A percentile compares a stretch with the other conserved stretches of the same genome.
Evolutionary conservation across 2,888 invertebrate species (phyloP).

Genomic region (Copidosoma aretas): DNA sequence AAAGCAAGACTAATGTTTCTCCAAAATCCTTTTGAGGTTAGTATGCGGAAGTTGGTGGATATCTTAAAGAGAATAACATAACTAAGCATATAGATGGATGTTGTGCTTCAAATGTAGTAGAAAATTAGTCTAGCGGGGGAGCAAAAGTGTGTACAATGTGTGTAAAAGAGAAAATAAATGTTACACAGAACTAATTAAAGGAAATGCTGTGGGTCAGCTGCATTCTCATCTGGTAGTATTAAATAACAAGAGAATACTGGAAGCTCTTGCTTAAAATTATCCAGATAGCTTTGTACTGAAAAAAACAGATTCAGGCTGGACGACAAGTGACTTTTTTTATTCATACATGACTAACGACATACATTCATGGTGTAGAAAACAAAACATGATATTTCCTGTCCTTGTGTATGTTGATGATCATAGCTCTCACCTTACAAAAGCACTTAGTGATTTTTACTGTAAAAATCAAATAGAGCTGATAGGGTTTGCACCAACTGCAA

Average conservation of each 20-base stretch:
- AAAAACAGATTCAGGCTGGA: slow-evolving; percentile 46
- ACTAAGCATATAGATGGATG: slow-evolving; percentile 42
- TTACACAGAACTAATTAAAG: slow-evolving; percentile 9
- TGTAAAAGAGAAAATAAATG: not conserved
- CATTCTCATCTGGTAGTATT: slow-evolving; percentile 38
- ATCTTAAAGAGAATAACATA: not conserved
- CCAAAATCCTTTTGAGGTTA: slow-evolving; percentile 38
- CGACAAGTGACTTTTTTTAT: slow-evolving; percentile 45
- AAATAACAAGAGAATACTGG: slow-evolving; percentile 38
- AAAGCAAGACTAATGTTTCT: not conserved
- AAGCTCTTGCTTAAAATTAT: not conserved
- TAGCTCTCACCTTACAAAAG: slow-evolving; percentile 43
- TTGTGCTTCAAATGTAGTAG: slow-evolving; percentile 44
- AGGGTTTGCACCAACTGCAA: slow-evolving; percentile 14
- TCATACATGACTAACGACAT: slow-evolving; percentile 44
- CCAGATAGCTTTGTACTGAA: slow-evolving; percentile 31
- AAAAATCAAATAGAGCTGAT: slow-evolving; percentile 12
- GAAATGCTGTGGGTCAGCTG: slow-evolving; percentile 7
- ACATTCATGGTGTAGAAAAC: slow-evolving; percentile 14
- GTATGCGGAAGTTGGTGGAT: slow-evolving; percentile 45
- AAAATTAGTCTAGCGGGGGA: slow-evolving; percentile 42
- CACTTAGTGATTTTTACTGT: slow-evolving; percentile 45
- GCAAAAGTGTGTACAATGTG: not conserved
- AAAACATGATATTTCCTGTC: slow-evolving; percentile 35
- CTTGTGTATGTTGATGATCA: slow-evolving; percentile 47